phyloP scores from a whole-genome alignment of 1,140 invertebrate species.

The Eulimnadia texana region DNA sequence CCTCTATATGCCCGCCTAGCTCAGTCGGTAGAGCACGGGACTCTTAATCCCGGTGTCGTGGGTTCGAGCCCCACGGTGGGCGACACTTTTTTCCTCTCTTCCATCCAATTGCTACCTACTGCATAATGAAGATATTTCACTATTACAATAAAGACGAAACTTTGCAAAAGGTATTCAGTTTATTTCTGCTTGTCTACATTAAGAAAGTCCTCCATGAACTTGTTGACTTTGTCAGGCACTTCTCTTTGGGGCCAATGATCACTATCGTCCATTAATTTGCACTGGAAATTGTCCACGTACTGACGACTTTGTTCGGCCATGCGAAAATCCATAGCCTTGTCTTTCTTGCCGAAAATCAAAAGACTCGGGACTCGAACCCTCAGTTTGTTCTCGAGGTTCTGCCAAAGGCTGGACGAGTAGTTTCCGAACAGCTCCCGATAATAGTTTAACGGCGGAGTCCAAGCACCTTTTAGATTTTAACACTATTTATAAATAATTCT shows the following conservation, averaged over 20 bases:
- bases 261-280: conserved; percentile 15
- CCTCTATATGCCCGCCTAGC: conserved; percentile 28
- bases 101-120: background rate
- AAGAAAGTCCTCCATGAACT: conserved; percentile 41
- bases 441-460: conserved; percentile 44
- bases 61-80: conserved; percentile 31
- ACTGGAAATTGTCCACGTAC: conserved; percentile 3
- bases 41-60: conserved; percentile 32
- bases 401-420: background rate
- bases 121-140: background rate
- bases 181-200: background rate
- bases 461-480: no score
- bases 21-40: conserved; percentile 32
- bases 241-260: conserved; percentile 51
- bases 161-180: background rate
- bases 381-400: background rate
- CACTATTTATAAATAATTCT: no score
- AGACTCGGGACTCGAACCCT: conserved; percentile 31
- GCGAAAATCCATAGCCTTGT: conserved; percentile 32
- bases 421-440: conserved; percentile 33
- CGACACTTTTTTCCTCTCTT: conserved; percentile 18
- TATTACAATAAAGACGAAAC: background rate
- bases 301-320: conserved; percentile 29
- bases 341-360: conserved; percentile 40
- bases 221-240: conserved; percentile 40